Conservation (phyloP, 2,113 vertebrate species). For the Elanoides forficatus region DNA sequence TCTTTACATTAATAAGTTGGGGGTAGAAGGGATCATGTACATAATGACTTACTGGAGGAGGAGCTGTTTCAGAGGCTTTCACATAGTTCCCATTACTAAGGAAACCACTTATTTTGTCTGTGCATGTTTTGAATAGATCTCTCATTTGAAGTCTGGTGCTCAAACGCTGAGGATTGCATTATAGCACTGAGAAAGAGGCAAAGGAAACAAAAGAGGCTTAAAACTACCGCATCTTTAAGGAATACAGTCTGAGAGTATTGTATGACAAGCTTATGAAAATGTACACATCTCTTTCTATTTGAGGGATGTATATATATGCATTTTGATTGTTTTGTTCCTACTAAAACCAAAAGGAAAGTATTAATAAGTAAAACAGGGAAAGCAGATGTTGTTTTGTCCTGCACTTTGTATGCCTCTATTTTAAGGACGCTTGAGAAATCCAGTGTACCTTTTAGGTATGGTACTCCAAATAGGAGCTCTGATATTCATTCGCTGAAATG, state of each 20-base stretch:
- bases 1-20: neutral
- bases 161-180: constrained; percentile 62
- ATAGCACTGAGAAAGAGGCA: constrained; percentile 56
- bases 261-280: neutral
- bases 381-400: constrained; percentile 16
- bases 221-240: constrained; percentile 23
- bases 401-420: neutral
- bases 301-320: neutral
- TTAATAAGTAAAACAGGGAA: constrained; percentile 7
- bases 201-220: constrained; percentile 44
- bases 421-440: neutral
- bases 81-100: constrained; percentile 72
- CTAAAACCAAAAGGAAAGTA: neutral
- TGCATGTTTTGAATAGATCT: constrained; percentile 75
- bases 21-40: neutral
- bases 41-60: constrained; percentile 17
- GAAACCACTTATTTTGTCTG: constrained; percentile 76
- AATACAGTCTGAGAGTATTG: neutral
- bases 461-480: neutral
- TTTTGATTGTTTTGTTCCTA: constrained; percentile 22
- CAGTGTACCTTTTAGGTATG: neutral
- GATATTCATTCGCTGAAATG: neutral
- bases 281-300: neutral
- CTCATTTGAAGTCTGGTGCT: constrained; percentile 79
- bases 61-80: constrained; percentile 51